Evolutionary conservation across 2,113 vertebrate genomes (phyloP).

Genomic region (Erpornis zantholeuca): DNA sequence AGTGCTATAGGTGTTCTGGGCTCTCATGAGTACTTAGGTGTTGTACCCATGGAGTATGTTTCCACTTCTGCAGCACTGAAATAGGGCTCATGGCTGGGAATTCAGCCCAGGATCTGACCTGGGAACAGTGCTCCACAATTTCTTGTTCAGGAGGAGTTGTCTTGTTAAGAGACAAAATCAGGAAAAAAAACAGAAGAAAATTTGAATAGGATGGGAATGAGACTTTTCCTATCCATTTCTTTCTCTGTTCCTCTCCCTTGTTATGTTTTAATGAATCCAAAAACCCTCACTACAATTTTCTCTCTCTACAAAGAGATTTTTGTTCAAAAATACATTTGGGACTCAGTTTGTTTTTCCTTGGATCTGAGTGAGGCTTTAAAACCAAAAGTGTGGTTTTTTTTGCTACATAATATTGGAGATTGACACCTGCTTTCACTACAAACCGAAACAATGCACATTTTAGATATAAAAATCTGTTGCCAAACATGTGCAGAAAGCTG

Average conservation of each 20-base stretch:
- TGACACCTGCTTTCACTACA: background rate
- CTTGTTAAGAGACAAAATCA: background rate
- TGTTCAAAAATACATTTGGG: background rate
- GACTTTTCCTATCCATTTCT: background rate
- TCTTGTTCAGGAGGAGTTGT: background rate
- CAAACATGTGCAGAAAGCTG: background rate
- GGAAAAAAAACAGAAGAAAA: background rate
- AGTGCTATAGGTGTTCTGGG: fast-evolving
- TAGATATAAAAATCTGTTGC: background rate
- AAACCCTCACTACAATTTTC: background rate
- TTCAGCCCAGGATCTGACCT: background rate
- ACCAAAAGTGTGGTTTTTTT: background rate
- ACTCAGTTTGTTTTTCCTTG: background rate
- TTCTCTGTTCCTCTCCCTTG: background rate
- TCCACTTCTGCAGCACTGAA: background rate
- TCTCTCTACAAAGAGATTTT: background rate
- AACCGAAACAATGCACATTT: background rate
- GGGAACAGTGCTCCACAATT: background rate
- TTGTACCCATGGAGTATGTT: fast-evolving
- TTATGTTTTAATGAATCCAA: background rate
- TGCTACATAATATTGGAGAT: background rate
- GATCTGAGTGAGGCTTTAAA: background rate
- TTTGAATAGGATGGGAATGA: background rate
- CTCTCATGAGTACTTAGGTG: fast-evolving
- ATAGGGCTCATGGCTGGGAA: background rate